These are phyloP conservation scores for Leptestheria dahalacensis DNA, from an alignment of 1,140 invertebrate species.

Conservation along the genomic window DNA sequence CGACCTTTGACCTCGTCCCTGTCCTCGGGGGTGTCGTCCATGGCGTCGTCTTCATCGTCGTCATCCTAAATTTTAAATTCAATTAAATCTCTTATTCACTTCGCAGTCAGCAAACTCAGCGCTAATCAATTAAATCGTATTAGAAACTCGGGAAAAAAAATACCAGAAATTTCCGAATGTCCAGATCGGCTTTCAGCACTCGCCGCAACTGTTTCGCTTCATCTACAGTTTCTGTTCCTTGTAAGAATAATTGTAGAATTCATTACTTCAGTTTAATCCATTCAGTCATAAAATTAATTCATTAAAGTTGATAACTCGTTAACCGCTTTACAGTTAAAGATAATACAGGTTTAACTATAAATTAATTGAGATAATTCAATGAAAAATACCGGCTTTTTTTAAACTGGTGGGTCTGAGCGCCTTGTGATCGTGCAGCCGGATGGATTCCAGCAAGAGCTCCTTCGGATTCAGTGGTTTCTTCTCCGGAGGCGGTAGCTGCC, in stretches of 20 bases:
- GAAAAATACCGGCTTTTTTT: neutral
- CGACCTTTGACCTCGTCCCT: no score
- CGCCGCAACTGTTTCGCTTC: neutral
- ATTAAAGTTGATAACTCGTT: neutral
- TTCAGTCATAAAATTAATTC: neutral
- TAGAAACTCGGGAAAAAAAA: no score
- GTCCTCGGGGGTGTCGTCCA: no score
- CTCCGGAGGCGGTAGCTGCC: conserved; percentile 54
- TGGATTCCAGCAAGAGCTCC: conserved; percentile 76
- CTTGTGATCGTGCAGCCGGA: conserved; percentile 51
- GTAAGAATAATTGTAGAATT: neutral
- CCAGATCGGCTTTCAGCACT: neutral
- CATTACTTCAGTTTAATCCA: neutral
- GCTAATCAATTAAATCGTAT: no score
- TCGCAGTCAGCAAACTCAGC: no score
- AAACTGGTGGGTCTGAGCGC: conserved; percentile 38
- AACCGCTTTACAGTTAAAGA: neutral
- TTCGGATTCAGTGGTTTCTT: conserved; percentile 53
- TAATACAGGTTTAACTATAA: neutral
- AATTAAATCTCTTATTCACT: no score
- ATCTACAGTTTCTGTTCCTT: neutral
- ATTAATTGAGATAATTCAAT: neutral
- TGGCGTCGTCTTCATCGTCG: no score
- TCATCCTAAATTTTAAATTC: no score
- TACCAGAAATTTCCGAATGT: no score